phyloP scores from a whole-genome alignment of 2,888 invertebrate genomes.

The Phanerotoma sp. region DNA sequence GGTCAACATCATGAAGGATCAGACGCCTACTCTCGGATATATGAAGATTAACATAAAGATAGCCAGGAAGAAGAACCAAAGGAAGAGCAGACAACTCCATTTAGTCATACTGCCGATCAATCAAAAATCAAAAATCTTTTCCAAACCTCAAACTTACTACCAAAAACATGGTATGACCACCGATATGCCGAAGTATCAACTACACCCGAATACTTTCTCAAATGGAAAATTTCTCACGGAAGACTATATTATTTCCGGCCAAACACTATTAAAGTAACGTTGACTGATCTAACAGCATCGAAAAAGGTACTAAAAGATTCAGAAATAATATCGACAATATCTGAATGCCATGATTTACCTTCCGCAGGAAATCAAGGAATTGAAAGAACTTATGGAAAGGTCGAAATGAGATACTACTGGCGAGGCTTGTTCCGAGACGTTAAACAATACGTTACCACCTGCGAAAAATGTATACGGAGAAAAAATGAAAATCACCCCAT shows the following conservation, averaged over 20 bases:
- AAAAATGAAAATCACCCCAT: not conserved
- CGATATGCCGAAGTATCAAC: conserved; percentile 25
- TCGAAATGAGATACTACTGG: not conserved
- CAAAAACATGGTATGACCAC: conserved; percentile 29
- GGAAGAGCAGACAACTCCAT: no score
- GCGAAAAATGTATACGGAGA: not conserved
- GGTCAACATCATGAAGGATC: no score
- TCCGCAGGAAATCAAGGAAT: not conserved
- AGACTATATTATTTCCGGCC: conserved; percentile 15
- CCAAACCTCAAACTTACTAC: no score
- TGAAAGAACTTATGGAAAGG: not conserved
- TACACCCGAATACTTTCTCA: conserved; percentile 24
- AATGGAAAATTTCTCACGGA: conserved; percentile 20
- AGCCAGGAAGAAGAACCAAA: no score
- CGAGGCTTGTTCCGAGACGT: not conserved
- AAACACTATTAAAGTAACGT: conserved; percentile 3
- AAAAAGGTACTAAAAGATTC: not conserved
- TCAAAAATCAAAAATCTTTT: no score
- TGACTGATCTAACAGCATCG: conserved; percentile 18
- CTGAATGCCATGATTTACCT: not conserved
- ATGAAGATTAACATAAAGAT: no score
- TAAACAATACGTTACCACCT: not conserved
- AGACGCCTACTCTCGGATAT: no score
- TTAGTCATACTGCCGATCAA: no score
- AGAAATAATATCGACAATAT: not conserved